Conservation (phyloP, 2,797 vertebrate genomes). For the Gobio occitaniae region DNA sequence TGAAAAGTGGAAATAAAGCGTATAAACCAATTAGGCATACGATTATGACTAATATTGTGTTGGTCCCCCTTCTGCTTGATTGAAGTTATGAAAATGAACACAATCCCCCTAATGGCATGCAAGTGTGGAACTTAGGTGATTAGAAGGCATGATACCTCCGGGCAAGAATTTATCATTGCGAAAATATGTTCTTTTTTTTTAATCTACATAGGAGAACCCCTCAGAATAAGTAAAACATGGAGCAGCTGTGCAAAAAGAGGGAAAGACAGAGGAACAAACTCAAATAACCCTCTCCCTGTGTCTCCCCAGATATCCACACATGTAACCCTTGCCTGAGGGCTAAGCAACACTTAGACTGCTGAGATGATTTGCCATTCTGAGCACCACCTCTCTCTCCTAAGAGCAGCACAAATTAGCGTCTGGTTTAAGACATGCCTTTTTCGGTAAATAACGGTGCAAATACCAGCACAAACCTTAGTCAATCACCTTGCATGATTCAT, state of each 20-base stretch:
- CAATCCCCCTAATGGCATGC: neutral
- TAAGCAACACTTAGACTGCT: conserved; percentile 24
- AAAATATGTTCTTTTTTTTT: neutral
- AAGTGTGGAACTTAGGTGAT: neutral
- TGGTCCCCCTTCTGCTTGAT: neutral
- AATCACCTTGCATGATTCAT: too few relatives aligned
- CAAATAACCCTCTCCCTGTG: conserved; percentile 19
- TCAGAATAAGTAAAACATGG: conserved; percentile 9
- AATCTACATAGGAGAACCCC: conserved; percentile 6
- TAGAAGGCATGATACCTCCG: neutral
- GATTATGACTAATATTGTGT: too few relatives aligned
- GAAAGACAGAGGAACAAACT: conserved; percentile 21
- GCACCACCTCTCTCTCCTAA: conserved; percentile 10
- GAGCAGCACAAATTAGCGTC: neutral
- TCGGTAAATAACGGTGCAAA: too few relatives aligned
- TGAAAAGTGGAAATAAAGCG: too few relatives aligned
- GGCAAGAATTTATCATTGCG: neutral
- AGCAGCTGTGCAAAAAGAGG: neutral
- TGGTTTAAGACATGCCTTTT: too few relatives aligned
- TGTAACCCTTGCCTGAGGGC: conserved; percentile 25
- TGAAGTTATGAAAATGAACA: conserved; percentile 7
- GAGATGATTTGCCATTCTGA: conserved; percentile 24
- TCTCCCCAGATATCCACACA: conserved; percentile 13
- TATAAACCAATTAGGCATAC: too few relatives aligned
- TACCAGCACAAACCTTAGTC: too few relatives aligned